A percentile compares a stretch with the other conserved stretches of the same genome.
These are phyloP conservation scores for Trematomus bernacchii DNA, from an alignment of 2,797 vertebrate species.

Conservation along the genomic window DNA sequence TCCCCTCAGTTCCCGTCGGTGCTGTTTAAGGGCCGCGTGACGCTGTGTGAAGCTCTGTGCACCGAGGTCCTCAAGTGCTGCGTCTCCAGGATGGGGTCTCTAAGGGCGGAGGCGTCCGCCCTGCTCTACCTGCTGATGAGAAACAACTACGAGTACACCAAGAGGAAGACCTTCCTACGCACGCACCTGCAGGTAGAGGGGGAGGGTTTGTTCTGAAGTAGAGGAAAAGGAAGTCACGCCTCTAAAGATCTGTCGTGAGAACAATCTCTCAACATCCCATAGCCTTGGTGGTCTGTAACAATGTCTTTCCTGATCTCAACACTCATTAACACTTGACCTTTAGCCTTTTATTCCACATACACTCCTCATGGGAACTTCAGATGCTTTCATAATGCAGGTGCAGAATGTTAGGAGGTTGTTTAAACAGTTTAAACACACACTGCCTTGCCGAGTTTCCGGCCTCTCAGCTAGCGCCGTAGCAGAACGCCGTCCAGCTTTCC, in stretches of 20 bases:
- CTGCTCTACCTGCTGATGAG: slow-evolving; percentile 97
- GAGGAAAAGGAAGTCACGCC: too few relatives aligned
- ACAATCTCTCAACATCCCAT: background rate
- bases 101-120: slow-evolving; percentile 92
- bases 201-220: background rate
- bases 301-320: background rate
- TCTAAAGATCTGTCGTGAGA: background rate
- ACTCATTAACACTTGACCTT: background rate
- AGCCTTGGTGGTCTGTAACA: background rate
- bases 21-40: slow-evolving; percentile 96
- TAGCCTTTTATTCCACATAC: background rate
- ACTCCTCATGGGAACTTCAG: background rate
- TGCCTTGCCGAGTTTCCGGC: background rate
- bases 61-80: slow-evolving; percentile 97
- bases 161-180: slow-evolving; percentile 94
- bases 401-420: slow-evolving; percentile 19
- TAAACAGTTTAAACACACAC: slow-evolving; percentile 30
- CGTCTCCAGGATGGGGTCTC: slow-evolving; percentile 92
- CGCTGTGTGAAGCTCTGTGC: slow-evolving; percentile 94
- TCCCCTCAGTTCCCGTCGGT: slow-evolving; percentile 90
- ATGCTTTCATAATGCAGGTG: background rate
- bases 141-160: slow-evolving; percentile 97
- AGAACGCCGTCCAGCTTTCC: slow-evolving; percentile 18
- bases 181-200: slow-evolving; percentile 93
- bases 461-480: background rate